Evolutionary conservation across 2,888 invertebrate genomes (phyloP), one percentile per base, ranked within the genome.

Genomic region (Magallana nippona): DNA sequence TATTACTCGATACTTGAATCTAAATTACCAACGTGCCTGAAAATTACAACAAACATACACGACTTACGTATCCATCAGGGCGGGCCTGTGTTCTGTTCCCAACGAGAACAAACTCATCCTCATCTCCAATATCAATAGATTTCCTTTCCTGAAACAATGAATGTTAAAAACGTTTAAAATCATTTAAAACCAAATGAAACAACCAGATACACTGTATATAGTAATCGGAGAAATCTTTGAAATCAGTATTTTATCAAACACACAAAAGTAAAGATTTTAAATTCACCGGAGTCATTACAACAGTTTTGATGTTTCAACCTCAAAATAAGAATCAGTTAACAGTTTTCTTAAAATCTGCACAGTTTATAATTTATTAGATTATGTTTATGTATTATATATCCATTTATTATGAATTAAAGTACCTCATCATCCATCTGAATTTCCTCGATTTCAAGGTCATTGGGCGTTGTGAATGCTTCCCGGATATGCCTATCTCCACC

Each of bases 61-160:
- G 58, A 79, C 81, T 62, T 60, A 60, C 58, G 15, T 81, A 44
- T 55, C 71, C 71, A 8, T 56, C 63, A 10, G 71, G 44, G 1
- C 56, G n/a, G 13, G 77, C 15, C 3, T 60, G 63, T 55, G 71
- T 71, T 71, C 57, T 55, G 10, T 86, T 86, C 11, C 86, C 84
- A 22, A 89, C 88, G 19, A 89, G 81, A 44, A 89, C 81, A 78
- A 89, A 89, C 82, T 89, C 89, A 77, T 89, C 89, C 77, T 88
- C 88, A 58, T 87, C 87, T 5, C 89, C 89, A 22, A 89, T 82
- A 63, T 88, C 77, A 19, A 86, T 56, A 10, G 79, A 55, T 2
- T 32, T 32, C 22, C 71, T 15, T 2, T 71, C 71, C 71, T 71
- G n/a, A 13, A 71, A 71, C 8, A 15, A 27, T 13, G 13, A 15